Evolutionary conservation across 1,140 invertebrate genomes (phyloP).

Genomic region (Physella acuta): DNA sequence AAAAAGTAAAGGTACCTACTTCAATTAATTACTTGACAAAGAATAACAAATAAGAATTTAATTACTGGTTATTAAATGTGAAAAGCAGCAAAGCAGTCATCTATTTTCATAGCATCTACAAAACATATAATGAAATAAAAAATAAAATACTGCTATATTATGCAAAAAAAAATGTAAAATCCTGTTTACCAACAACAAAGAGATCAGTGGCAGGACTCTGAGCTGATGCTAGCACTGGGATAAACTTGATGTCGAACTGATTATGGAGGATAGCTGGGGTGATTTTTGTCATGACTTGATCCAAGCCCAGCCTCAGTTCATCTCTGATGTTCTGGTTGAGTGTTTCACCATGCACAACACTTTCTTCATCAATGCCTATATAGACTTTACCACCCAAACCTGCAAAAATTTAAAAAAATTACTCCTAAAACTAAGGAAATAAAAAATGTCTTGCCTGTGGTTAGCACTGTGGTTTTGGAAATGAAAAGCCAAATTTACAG

Average conservation of each 20-base stretch:
- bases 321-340: background rate
- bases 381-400: background rate
- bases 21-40: background rate
- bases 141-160: no score
- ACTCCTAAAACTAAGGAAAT: no score
- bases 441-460: no score
- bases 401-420: no score
- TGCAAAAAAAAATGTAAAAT: no score
- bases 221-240: background rate
- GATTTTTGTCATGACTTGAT: background rate
- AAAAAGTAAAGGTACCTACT: no score
- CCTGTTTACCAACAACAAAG: background rate
- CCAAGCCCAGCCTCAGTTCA: conserved; percentile 8
- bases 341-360: background rate
- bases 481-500: no score
- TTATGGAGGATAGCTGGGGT: background rate
- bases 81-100: background rate
- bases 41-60: background rate
- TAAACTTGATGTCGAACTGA: background rate
- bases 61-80: background rate
- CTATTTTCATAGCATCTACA: background rate
- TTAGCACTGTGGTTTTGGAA: no score
- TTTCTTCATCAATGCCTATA: background rate
- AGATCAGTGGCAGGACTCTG: background rate
- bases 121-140: background rate